Percentiles rank a stretch among this genome's conserved stretches.
phyloP scores from a whole-genome alignment of 2,113 vertebrate genomes.

The Saguinus midas region DNA sequence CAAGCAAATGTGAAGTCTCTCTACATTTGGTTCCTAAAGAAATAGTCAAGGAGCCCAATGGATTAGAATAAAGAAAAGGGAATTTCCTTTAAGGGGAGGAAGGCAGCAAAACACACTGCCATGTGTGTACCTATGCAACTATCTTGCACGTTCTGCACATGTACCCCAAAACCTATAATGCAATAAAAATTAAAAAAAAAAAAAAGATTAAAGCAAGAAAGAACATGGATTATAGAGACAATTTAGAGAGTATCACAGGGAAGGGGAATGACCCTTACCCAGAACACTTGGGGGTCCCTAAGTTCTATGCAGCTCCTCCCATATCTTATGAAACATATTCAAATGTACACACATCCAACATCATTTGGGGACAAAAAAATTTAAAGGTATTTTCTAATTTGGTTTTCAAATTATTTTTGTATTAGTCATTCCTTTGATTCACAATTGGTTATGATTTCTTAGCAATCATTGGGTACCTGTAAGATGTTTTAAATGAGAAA shows the following conservation, averaged over 20 bases:
- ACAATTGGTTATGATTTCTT: background rate
- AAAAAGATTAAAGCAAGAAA: background rate
- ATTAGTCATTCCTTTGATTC: slow-evolving; percentile 5
- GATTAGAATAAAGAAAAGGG: background rate
- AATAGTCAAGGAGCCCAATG: background rate
- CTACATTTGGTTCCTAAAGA: background rate
- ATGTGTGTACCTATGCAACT: too few species aligned
- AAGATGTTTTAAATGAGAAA: slow-evolving; percentile 26
- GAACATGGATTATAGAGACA: background rate
- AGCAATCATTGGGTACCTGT: background rate
- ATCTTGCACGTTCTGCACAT: too few species aligned
- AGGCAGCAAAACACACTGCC: too few species aligned
- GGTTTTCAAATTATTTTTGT: slow-evolving; percentile 38
- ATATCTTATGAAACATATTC: background rate
- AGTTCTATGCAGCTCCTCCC: background rate
- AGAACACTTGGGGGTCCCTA: background rate
- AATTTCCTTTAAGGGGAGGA: background rate
- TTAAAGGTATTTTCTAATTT: slow-evolving; percentile 36
- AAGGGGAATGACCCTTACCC: background rate
- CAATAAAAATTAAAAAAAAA: too few species aligned
- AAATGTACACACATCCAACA: background rate
- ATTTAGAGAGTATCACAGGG: background rate
- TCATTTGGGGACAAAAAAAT: background rate
- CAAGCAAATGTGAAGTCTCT: background rate
- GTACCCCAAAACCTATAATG: too few species aligned